phyloP scores from a whole-genome alignment of 2,797 vertebrate species.

The Acipenser transmontanus region DNA sequence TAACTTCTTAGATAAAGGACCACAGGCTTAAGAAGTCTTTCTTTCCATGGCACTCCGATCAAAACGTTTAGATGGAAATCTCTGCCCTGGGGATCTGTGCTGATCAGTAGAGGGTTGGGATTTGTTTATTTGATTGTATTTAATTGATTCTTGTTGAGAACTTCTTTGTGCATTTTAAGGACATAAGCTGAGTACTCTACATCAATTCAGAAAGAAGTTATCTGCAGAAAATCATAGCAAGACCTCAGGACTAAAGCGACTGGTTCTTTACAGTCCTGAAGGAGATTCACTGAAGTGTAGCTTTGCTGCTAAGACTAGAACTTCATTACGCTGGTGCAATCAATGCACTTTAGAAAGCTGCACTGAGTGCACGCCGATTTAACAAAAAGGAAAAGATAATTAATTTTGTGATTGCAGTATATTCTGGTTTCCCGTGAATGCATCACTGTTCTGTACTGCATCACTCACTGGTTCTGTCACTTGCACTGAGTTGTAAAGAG shows the following conservation, averaged over 20 bases:
- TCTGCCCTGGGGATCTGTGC: background rate
- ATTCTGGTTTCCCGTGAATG: conserved; percentile 41
- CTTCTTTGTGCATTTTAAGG: background rate
- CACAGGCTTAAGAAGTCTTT: background rate
- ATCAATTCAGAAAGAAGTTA: conserved; percentile 1
- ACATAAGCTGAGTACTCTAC: background rate
- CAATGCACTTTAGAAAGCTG: conserved; percentile 25
- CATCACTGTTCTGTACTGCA: conserved; percentile 37
- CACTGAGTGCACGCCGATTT: conserved; percentile 12
- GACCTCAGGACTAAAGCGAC: background rate
- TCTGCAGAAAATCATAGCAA: background rate
- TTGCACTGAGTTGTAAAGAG: conserved; percentile 25
- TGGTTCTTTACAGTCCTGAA: background rate
- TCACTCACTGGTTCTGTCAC: conserved; percentile 24
- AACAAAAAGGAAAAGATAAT: conserved; percentile 26
- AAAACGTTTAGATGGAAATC: background rate
- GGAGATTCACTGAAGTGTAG: conserved; percentile 16
- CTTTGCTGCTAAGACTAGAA: conserved; percentile 33
- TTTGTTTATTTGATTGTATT: conserved; percentile 13
- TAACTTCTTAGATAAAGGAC: background rate
- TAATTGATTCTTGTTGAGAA: conserved; percentile 10
- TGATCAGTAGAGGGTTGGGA: background rate
- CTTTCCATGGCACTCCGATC: background rate
- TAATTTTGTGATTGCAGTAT: conserved; percentile 21
- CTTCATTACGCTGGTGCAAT: conserved; percentile 36